Evolutionary conservation across 2,113 vertebrate genomes (phyloP), one percentile per base, ranked within the genome.

Genomic region (Aegithalos caudatus): DNA sequence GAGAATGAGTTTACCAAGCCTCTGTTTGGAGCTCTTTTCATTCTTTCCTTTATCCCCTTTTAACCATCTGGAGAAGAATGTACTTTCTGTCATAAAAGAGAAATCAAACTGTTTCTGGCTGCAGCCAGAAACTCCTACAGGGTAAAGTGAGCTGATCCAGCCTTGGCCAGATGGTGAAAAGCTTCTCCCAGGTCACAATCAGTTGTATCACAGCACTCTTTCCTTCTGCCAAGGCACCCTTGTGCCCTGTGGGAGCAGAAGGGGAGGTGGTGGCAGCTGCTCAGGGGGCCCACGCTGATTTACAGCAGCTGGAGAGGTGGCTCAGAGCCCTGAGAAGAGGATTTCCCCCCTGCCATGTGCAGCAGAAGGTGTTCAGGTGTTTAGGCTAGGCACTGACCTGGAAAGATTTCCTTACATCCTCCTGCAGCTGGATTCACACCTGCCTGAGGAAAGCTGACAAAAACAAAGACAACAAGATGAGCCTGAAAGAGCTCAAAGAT

Each of bases 371-470:
- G 0, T 78, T 78, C 2, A 45, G 84, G 20, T 79, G 47, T 51
- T 81, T 31, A 78, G 84, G 50, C 10, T 27, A 4, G 67, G 64
- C n/a, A 3, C 14, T 44, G 58, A 42, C 54, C 56, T 65, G 74
- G 92, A 70, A 90, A 76, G 94, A 53, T 96, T 94, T 97, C 98
- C 98, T 99, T 99, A 98, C 94, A 98, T 98, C 93, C 53, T 29
- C 64, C 18, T 37, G 81, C 94, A 99, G 99, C 97, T 99, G 99
- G 99, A 98, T 99, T 71, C 98, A 99, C 81, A 98, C 98, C 72
- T 99, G 99, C 96, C 98, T 99, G 96, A 83, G 98, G 19, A 99
- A 99, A 94, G 99, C 99, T 23, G 99, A 99, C 96, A 99, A 99
- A 91, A 99, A 99, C 81, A 97, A 97, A 9, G 99, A 99, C 98